Evolutionary conservation across 2,888 invertebrate genomes (phyloP).

Genomic region (Gasteruption jaculator): DNA sequence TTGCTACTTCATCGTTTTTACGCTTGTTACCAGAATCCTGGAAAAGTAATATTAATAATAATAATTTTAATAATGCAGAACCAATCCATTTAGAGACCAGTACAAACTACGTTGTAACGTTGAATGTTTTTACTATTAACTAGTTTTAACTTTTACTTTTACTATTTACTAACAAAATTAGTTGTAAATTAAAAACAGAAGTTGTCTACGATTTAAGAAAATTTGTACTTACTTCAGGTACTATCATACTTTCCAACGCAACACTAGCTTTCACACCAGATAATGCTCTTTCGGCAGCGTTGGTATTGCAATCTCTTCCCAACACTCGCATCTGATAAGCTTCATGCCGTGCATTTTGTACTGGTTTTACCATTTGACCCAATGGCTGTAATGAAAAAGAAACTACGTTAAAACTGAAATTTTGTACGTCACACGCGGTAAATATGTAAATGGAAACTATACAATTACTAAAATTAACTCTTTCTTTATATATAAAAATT

Average conservation of each 20-base stretch:
- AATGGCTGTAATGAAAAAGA: constrained; percentile 53
- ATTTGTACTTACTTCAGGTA: constrained; percentile 42
- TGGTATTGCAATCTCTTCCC: constrained; percentile 40
- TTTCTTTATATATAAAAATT: background rate
- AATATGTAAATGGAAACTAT: background rate
- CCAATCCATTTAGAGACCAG: too few species aligned
- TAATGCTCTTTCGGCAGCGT: constrained; percentile 26
- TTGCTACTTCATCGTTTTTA: constrained; percentile 49
- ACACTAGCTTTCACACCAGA: constrained; percentile 28
- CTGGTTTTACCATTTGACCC: constrained; percentile 55
- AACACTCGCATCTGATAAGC: constrained; percentile 66
- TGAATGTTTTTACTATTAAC: too few species aligned
- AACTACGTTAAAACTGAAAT: constrained; percentile 5
- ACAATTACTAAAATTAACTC: background rate
- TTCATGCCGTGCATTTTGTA: constrained; percentile 71
- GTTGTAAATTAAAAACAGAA: constrained; percentile 1
- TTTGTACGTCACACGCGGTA: background rate
- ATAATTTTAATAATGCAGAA: background rate
- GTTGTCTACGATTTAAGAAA: background rate
- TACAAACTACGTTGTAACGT: too few species aligned
- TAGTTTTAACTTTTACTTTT: too few species aligned
- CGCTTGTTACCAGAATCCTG: constrained; percentile 50
- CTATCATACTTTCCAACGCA: constrained; percentile 55
- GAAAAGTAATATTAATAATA: constrained; percentile 2
- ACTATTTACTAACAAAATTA: background rate